These are phyloP conservation scores for Araneus ventricosus DNA, from an alignment of 1,140 invertebrate genomes.

Conservation along the genomic window DNA sequence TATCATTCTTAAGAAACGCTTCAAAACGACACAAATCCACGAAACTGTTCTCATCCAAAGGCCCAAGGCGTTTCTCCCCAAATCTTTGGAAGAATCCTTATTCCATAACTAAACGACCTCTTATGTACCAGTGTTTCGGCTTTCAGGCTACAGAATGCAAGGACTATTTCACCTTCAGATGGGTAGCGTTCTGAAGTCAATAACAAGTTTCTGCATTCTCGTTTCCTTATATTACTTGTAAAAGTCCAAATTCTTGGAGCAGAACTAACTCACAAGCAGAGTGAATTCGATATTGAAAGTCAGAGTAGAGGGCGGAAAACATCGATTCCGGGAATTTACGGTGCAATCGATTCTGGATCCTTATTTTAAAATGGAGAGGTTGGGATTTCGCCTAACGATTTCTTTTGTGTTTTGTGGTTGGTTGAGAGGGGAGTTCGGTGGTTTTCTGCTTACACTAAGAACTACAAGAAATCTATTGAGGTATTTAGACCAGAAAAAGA, in stretches of 20 bases:
- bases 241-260: background rate
- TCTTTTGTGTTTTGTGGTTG: background rate
- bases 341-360: background rate
- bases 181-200: background rate
- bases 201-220: background rate
- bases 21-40: too few relatives aligned
- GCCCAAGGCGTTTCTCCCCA: too few relatives aligned
- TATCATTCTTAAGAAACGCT: too few relatives aligned
- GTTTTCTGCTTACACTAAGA: too few relatives aligned
- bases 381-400: background rate
- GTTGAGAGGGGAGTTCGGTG: background rate
- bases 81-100: too few relatives aligned
- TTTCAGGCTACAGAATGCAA: background rate
- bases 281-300: slow-evolving; percentile 11
- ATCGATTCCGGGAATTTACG: background rate
- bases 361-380: background rate
- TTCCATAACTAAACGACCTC: background rate
- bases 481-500: too few relatives aligned
- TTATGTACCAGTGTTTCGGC: background rate
- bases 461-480: too few relatives aligned
- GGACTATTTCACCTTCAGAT: background rate
- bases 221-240: background rate
- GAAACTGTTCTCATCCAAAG: too few relatives aligned
- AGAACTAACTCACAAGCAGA: background rate
- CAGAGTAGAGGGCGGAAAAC: background rate